Evolutionary conservation across 2,797 vertebrate genomes (phyloP), one percentile per base, ranked within the genome.

Genomic region (Phoxinus dragarum): DNA sequence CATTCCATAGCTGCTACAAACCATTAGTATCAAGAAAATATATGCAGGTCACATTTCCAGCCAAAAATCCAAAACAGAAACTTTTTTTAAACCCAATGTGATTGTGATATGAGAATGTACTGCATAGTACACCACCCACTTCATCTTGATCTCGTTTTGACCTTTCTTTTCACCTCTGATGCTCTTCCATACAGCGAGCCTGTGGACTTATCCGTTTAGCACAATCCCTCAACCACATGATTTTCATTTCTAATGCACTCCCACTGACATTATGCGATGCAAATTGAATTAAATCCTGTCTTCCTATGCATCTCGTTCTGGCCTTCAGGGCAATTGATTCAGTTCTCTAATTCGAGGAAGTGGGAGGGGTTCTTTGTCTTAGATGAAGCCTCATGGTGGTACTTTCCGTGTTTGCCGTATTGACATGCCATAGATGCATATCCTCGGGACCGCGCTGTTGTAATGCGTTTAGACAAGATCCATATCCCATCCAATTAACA

Each of bases 281-380:
- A 80, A 85, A 85, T 73, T 85, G 76, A 85, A 85, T 85, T 85
- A 85, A 80, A 85, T 80, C 84, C 52, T n/a, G 14, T 80, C 31
- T 72, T 64, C 68, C 67, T 79, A 14, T 79, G 76, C 76, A 73
- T 80, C 68, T 40, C 31, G 23, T 64, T 79, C 76, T 23, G 67
- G 67, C 52, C 84, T 80, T 79, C 42, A 36, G 66, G 84, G 84
- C 68, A 80, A 85, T 80, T 80, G 67, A 85, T 80, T 85, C 75
- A 1, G 52, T 61, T 64, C 12, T 69, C 56, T 64, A 64, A 80
- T 78, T 85, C 21, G 23, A 73, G 75, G 52, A 79, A 68, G 23
- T 67, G 54, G 75, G 75, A 64, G 75, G 75, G n/a, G 11, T 52
- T 77, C 34, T 31, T 68, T 42, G 73, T 16, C 73, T 40, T 47